Evolutionary conservation across 2,113 vertebrate species (phyloP), one percentile per base, ranked within the genome.

Genomic region (Myrmecophaga tridactyla): DNA sequence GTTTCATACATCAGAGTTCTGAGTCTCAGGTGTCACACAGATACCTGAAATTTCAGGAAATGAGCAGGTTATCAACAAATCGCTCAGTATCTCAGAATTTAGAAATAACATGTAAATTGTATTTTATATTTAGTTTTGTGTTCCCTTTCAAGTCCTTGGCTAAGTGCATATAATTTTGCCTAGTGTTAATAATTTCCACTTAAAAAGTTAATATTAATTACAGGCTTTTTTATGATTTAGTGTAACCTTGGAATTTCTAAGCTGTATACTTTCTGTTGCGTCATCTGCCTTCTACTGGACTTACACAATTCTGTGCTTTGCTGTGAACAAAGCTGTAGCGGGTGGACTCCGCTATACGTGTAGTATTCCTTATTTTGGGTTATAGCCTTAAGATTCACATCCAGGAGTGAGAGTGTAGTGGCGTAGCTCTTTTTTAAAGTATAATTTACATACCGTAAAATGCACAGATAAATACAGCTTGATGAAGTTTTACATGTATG

Each of bases 231-330:
- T 12, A 29, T 34, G 56, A 83, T 65, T 89, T 75, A 58, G 51
- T 77, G 51, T 85, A 69, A 89, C 39, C 34, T 60, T 89, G 48
- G 25, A 84, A 69, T 90, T 90, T 78, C 85, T 78, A 78, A 85
- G 62, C 7, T 25, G 6, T 46, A 34, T 51, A 43, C 14, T 67
- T 89, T 88, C 56, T 81, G 4, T 73, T 88, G 27, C 43, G 67
- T 83, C 2, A 69, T 90, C 77, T 84, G 6, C 62, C 39, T 60
- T 0, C 65, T 75, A 43, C 41, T 85, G 20, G 51, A 70, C 87
- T 78, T 58, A 58, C 56, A 34, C 58, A 56, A 15, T 77, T 76
- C 34, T 77, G 48, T 69, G 25, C 62, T 85, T 69, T 85, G 25
- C 69, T 94, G n/a, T 11, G 51, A 77, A 84, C 69, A 89, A 48